Base-by-base conservation (phyloP, 2,113 vertebrate species). In the Cochlearius cochlearius region DNA sequence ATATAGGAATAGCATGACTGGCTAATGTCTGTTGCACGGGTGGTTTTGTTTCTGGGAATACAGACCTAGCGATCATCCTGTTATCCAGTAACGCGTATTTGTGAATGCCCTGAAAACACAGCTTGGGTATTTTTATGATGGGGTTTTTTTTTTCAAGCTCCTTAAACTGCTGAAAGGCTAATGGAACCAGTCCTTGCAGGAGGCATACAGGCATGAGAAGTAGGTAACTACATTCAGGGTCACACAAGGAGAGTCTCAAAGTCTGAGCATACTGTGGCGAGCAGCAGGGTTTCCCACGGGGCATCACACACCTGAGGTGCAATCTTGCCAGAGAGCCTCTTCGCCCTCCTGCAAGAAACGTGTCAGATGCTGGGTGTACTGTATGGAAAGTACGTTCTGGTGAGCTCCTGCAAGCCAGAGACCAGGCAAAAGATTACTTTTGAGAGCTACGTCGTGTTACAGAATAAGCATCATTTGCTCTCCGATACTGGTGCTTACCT, bases 271-370 rank as follows among this genome's bases (percentile, higher is more conserved):
- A 12, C 34, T 55, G 52, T 29, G 27, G 10, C 0, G 5, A 68
- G 60, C 55, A 50, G 26, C 39, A 45, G 32, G 15, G 23, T 47
- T 85, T 90, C 56, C 62, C 26, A 52, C 18, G 29, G 34, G 5
- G 13, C 0, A 0, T 34, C 64, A 23, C 10, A 3, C 0, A 0
- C 50, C 36, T 8, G 56, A 72, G 45, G 62, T 15, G 53, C 30
- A 25, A 7, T 20, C 21, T 9, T 56, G 49, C 20, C 43, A 41
- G 62, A 39, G 63, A 68, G 45, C 8, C 43, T 75, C 50, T 64
- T 76, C 0, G 0, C 27, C 47, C 9, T 49, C 30, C 38, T 59
- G 22, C 18, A 15, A 34, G 22, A 59, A 81, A 43, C 0, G 17
- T 17, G 29, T 75, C 32, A 38, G 36, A 13, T n/a, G n/a, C 5